Base-by-base conservation (phyloP, 2,797 vertebrate genomes). In the Anguilla anguilla region DNA sequence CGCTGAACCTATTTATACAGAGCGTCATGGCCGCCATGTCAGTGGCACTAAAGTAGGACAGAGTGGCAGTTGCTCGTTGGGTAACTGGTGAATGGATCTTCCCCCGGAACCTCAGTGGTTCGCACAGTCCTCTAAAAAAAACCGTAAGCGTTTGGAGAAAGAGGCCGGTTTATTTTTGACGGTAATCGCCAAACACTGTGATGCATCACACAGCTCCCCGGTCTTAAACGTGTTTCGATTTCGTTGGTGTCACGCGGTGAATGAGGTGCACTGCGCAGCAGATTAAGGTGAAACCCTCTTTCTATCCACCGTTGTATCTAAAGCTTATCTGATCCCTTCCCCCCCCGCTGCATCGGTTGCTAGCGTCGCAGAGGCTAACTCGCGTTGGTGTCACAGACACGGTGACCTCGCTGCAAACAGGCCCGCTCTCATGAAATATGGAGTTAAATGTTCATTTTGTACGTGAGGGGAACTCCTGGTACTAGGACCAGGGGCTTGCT, bases 41-140 rank as follows among this genome's bases (percentile, higher is more conserved):
- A 96, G 93, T 95, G 96, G 95, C 94, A 94, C 92, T 92, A 96
- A 96, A 97, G 96, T 96, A 96, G 96, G 95, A 96, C 95, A 95
- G 94, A 96, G 95, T 96, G 96, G 96, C 95, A 96, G 96, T 96
- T 96, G 4, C 39, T 43, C 94, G 95, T 92, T 91, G 90, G 88
- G 11, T 7, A 53, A n/a, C 69, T 91, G 91, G 93, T 94, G 94
- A 95, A 95, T 96, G 95, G 94, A 96, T 95, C 95, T 95, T 94
- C 86, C 86, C 86, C 93, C 91, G 93, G 93, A 94, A 92, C 91
- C 94, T 95, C 92, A 93, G 92, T 90, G 91, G 64, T 39, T 93
- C 28, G 89, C 90, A 91, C 92, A 92, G 92, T 67, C 93, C 91
- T 93, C 93, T 92, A 91, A 2, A 81, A 43, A 93, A 93, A 94